Conservation (phyloP, 2,113 vertebrate genomes). For the Podocnemis expansa region DNA sequence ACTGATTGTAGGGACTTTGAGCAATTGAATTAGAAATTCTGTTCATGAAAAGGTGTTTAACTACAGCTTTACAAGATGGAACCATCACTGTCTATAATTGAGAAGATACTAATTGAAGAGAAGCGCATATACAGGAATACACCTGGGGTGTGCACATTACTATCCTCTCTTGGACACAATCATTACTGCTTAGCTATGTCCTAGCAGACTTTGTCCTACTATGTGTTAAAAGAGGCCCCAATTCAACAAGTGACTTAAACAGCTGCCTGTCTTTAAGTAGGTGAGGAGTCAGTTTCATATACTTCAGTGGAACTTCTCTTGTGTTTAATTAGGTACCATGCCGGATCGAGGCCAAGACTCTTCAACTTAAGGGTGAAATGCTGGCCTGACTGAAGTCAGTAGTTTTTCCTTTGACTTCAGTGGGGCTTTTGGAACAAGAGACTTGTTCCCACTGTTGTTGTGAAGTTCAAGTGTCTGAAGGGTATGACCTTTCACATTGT, state of each 20-base stretch:
- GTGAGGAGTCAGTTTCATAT: background rate
- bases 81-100: background rate
- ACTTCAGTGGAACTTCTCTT: background rate
- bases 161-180: background rate
- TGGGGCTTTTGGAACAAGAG: background rate
- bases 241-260: background rate
- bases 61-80: background rate
- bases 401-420: background rate
- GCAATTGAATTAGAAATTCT: background rate
- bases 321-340: background rate
- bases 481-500: background rate
- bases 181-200: background rate
- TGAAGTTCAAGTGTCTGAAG: background rate
- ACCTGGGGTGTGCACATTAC: background rate
- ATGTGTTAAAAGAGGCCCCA: background rate
- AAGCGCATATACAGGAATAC: background rate
- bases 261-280: background rate
- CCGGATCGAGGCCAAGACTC: background rate
- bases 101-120: background rate
- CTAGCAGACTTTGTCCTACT: background rate
- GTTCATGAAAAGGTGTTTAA: background rate
- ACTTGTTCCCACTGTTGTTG: background rate
- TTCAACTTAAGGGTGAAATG: background rate
- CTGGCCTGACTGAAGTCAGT: background rate
- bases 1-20: background rate